These are phyloP conservation scores for Drosophila ezoana DNA, from an alignment of 2,888 invertebrate genomes.

Conservation along the genomic window DNA sequence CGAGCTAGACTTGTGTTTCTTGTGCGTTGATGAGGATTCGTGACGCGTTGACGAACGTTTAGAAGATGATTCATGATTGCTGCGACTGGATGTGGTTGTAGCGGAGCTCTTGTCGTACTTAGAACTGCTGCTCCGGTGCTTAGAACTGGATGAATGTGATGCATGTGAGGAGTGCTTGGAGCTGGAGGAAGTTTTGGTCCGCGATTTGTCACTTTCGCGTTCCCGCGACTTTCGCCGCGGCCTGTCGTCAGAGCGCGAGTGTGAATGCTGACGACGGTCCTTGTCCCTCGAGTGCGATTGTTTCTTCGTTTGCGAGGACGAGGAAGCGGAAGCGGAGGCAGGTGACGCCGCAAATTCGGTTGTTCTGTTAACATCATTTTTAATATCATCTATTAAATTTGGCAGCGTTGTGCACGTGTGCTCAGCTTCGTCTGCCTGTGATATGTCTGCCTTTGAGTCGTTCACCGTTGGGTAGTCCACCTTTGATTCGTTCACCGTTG, in stretches of 20 bases:
- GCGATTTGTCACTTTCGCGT: conserved; percentile 58
- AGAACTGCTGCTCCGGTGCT: conserved; percentile 65
- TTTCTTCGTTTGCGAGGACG: conserved; percentile 78
- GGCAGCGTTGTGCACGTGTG: background rate
- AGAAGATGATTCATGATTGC: conserved; percentile 53
- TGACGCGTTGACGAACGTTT: conserved; percentile 63
- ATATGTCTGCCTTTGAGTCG: background rate
- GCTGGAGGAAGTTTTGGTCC: conserved; percentile 62
- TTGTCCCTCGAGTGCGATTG: conserved; percentile 52
- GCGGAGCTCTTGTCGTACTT: conserved; percentile 59
- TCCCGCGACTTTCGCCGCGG: conserved; percentile 55
- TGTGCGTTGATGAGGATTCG: conserved; percentile 51
- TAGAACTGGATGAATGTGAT: conserved; percentile 60
- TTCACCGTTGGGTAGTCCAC: background rate
- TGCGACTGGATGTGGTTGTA: conserved; percentile 57
- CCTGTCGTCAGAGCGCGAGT: conserved; percentile 55
- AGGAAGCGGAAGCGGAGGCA: conserved; percentile 56
- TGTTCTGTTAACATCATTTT: conserved; percentile 43
- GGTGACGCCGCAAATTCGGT: conserved; percentile 57
- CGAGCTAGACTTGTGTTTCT: conserved; percentile 64
- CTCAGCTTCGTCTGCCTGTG: background rate
- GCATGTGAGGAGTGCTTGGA: conserved; percentile 70
- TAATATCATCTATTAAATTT: conserved; percentile 12
- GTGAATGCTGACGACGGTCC: conserved; percentile 50
- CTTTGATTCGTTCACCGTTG: background rate